Percentiles rank a stretch among this genome's conserved stretches.
These are phyloP conservation scores for Scotopteryx bipunctaria DNA, from an alignment of 2,888 invertebrate genomes.

Conservation along the genomic window DNA sequence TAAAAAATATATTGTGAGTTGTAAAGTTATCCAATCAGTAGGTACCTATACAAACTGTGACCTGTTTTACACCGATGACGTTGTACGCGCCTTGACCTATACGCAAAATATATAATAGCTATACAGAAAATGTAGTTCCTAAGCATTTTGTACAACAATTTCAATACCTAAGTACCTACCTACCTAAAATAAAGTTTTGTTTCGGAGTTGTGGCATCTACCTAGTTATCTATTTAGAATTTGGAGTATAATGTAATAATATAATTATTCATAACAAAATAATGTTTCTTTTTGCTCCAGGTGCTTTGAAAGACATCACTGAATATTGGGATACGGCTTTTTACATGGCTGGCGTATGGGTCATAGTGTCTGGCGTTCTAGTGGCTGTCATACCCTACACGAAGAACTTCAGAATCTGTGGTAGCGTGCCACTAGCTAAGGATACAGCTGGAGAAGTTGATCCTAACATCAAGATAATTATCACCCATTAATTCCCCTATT, in stretches of 20 bases:
- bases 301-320: conserved; percentile 84
- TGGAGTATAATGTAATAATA: too few species aligned
- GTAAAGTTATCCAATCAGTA: neutral
- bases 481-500: conserved; percentile 62
- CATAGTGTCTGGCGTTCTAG: conserved; percentile 88
- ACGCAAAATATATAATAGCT: neutral
- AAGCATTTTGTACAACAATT: too few species aligned
- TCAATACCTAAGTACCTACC: too few species aligned
- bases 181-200: too few species aligned
- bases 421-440: conserved; percentile 74
- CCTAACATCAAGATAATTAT: conserved; percentile 74
- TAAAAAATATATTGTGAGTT: conserved; percentile 4
- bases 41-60: neutral
- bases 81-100: neutral
- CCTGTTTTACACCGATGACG: conserved; percentile 2
- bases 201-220: too few species aligned
- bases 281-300: conserved; percentile 60
- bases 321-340: conserved; percentile 90
- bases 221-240: too few species aligned
- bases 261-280: too few species aligned
- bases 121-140: too few species aligned
- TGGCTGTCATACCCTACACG: conserved; percentile 86
- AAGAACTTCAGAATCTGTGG: conserved; percentile 85
- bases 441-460: conserved; percentile 70
- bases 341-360: conserved; percentile 92